Evolutionary conservation across 2,888 invertebrate genomes (phyloP).

Genomic region (Synergus gifuensis): DNA sequence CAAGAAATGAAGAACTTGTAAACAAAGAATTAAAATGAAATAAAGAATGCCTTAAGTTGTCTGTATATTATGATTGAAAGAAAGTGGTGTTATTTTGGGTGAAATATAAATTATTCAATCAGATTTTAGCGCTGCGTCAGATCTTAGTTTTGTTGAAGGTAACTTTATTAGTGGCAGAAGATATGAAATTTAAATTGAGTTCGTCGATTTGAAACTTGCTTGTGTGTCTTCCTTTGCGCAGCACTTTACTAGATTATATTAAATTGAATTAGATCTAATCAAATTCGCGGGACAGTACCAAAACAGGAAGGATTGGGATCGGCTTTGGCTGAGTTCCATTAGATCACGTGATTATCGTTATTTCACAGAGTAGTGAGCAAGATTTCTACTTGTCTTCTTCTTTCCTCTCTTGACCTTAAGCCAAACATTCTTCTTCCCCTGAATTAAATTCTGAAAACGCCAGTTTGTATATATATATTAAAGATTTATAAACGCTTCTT

Average conservation of each 20-base stretch:
- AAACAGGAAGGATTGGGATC: conserved; percentile 22
- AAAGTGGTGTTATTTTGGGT: not conserved
- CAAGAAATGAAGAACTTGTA: not conserved
- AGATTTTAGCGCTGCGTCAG: conserved; percentile 4
- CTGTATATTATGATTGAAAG: not conserved
- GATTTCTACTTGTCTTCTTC: not conserved
- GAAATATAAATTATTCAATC: not conserved
- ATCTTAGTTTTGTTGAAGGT: not conserved
- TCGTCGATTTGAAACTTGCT: conserved; percentile 4
- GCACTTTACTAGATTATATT: conserved; percentile 39
- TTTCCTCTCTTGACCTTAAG: not conserved
- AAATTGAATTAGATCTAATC: conserved; percentile 40
- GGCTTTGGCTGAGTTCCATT: conserved; percentile 19
- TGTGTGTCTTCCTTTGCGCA: conserved; percentile 20
- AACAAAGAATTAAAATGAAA: too few species aligned
- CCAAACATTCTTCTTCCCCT: not conserved
- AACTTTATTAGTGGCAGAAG: conserved; percentile 14
- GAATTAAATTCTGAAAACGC: conserved; percentile 4
- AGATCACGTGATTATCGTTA: conserved; percentile 8
- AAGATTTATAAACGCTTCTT: not conserved
- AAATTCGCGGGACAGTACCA: conserved; percentile 19
- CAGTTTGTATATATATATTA: not conserved
- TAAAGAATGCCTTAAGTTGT: too few species aligned
- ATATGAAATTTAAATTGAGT: conserved; percentile 5
- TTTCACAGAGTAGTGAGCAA: conserved; percentile 19